phyloP scores from a whole-genome alignment of 2,888 invertebrate genomes.

The Eugnorisma glareosa region DNA sequence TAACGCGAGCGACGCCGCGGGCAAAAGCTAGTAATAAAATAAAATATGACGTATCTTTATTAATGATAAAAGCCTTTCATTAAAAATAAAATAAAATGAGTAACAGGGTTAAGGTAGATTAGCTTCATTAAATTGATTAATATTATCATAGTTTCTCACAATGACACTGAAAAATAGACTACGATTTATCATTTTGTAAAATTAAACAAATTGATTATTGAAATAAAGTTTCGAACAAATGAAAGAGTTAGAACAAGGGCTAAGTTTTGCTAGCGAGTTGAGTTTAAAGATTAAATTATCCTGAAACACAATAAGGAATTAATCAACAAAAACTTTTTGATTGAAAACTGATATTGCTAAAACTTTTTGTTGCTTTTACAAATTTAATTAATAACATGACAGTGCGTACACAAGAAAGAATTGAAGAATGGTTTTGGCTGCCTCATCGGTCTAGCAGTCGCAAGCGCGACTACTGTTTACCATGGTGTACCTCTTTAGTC shows the following conservation, averaged over 20 bases:
- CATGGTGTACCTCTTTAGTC: not conserved
- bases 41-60: no score
- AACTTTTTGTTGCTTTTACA: not conserved
- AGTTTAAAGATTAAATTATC: constrained; percentile 27
- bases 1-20: no score
- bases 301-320: constrained; percentile 18
- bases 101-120: not conserved
- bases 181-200: not conserved
- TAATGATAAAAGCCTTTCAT: not conserved
- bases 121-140: not conserved
- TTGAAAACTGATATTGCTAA: constrained; percentile 16
- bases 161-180: constrained; percentile 8
- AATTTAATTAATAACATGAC: not conserved
- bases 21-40: not conserved
- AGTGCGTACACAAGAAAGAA: not conserved
- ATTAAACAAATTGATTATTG: constrained; percentile 11
- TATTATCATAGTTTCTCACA: not conserved
- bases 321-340: constrained; percentile 6
- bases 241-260: constrained; percentile 4
- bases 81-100: not conserved
- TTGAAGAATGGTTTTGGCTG: not conserved
- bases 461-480: not conserved
- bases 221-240: constrained; percentile 21
- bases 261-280: constrained; percentile 14
- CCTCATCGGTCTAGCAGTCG: not conserved